Evolutionary conservation across 2,113 vertebrate genomes (phyloP).

Genomic region (Hylia prasina): DNA sequence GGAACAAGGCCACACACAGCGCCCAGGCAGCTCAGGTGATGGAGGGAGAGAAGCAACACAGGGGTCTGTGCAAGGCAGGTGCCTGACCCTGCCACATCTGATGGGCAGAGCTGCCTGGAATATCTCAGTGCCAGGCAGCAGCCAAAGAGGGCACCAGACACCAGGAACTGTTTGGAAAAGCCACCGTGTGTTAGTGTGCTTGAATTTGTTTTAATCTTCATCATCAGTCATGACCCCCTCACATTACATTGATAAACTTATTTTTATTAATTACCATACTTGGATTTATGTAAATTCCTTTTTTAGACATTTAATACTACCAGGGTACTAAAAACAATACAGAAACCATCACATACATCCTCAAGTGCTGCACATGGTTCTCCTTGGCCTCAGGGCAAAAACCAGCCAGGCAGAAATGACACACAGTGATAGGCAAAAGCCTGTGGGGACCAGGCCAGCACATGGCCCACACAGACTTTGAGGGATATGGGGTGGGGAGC

Average conservation of each 20-base stretch:
- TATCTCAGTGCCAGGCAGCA: not conserved
- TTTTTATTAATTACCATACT: not conserved
- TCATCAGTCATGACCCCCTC: not conserved
- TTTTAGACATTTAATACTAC: not conserved
- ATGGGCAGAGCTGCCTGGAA: not conserved
- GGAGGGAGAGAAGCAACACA: not conserved
- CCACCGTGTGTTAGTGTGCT: not conserved
- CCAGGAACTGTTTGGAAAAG: not conserved
- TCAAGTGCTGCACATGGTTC: not conserved
- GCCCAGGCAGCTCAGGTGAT: rapidly evolving
- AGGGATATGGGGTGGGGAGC: not conserved
- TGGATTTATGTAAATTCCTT: not conserved
- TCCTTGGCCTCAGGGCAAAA: not conserved
- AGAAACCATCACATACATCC: not conserved
- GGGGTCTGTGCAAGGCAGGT: rapidly evolving
- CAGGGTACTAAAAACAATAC: rapidly evolving
- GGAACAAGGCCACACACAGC: not conserved
- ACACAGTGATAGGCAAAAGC: not conserved
- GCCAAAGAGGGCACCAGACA: not conserved
- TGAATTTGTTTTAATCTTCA: not conserved
- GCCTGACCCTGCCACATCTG: rapidly evolving
- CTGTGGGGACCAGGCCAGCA: not conserved
- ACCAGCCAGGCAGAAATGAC: not conserved
- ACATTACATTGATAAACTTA: not conserved
- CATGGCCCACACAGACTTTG: rapidly evolving